Evolutionary conservation across 2,888 invertebrate species (phyloP), one percentile per base, ranked within the genome.

Genomic region (Caenorhabditis angaria): DNA sequence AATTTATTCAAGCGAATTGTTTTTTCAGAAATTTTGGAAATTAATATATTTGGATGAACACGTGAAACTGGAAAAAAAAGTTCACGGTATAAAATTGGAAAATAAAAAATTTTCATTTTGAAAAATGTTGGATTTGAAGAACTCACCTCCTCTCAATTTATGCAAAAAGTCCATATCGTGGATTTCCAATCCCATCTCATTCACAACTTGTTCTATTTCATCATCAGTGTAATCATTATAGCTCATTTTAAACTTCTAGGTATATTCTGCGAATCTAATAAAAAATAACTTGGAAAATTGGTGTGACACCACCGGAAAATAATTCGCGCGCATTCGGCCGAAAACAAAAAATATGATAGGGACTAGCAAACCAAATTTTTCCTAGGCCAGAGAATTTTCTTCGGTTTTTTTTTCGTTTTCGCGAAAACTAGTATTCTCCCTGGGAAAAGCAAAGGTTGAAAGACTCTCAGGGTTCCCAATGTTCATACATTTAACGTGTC

Each of bases 161-260:
- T 58, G 61, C 22, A 72, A n/a, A 22, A 64, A 55, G 12, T 32
- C 53, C 5, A 29, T 27, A 51, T 32, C 64, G 3, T 61, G 32
- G 8, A 72, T 59, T 24, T 64, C 47, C 6, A 60, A 61, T 14
- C 72, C 72, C 72, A 72, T 72, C 50, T 65, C 57, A 12, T 61
- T 24, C 3, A 67, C 29, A 59, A 72, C 61, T n/a, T 67, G 64
- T 27, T 72, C 61, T 14, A 72, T 61, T n/a, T 72, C 72, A 27
- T 58, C 56, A 47, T 67, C 72, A 1, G 54, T 67, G 35, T 55
- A 61, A n/a, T 51, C 56, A 14, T 47, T 53, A 41, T 41, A 41
- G 25, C 20, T 58, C 71, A 71, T 71, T 65, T 54, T 59, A n/a
- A n/a, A n/a, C n/a, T n/a, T n/a, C n/a, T n/a, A n/a, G n/a, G n/a